Evolutionary conservation across 2,888 invertebrate species (phyloP).

Genomic region (Papilio elwesi): DNA sequence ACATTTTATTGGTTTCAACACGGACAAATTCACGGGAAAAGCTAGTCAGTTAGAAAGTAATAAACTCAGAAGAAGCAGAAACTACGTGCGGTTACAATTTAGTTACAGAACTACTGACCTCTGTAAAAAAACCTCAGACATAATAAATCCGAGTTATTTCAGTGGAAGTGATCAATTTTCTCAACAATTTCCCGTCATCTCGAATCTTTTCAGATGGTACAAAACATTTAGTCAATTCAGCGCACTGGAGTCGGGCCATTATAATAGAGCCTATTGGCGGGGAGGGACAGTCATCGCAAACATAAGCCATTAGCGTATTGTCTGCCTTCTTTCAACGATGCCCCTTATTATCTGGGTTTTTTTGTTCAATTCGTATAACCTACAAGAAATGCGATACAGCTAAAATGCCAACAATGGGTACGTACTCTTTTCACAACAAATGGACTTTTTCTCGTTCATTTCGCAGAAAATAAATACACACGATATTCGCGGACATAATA

Average conservation of each 20-base stretch:
- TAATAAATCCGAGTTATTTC: slow-evolving; percentile 67
- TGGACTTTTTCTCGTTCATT: slow-evolving; percentile 21
- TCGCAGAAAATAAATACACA: slow-evolving; percentile 24
- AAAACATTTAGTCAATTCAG: slow-evolving; percentile 83
- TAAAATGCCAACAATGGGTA: slow-evolving; percentile 34
- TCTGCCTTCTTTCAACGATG: slow-evolving; percentile 70
- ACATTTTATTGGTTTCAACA: too few species aligned
- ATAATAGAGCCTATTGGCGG: slow-evolving; percentile 79
- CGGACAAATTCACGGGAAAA: too few species aligned
- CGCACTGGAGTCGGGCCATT: slow-evolving; percentile 71
- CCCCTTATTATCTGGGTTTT: slow-evolving; percentile 49
- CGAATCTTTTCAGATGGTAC: slow-evolving; percentile 78
- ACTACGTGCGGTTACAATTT: slow-evolving; percentile 45
- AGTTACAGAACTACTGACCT: slow-evolving; percentile 43
- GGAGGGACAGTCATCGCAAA: slow-evolving; percentile 78
- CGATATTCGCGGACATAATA: slow-evolving; percentile 5
- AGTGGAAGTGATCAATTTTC: slow-evolving; percentile 82
- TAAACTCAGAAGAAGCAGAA: background rate
- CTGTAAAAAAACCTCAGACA: slow-evolving; percentile 55
- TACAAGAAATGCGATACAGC: slow-evolving; percentile 22
- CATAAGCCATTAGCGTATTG: slow-evolving; percentile 82
- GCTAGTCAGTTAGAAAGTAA: too few species aligned
- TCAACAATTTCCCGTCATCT: slow-evolving; percentile 82
- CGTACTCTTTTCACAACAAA: slow-evolving; percentile 29
- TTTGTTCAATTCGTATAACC: slow-evolving; percentile 41